These are phyloP conservation scores for Ophion ventricosus DNA, from an alignment of 2,888 invertebrate genomes.

Conservation along the genomic window DNA sequence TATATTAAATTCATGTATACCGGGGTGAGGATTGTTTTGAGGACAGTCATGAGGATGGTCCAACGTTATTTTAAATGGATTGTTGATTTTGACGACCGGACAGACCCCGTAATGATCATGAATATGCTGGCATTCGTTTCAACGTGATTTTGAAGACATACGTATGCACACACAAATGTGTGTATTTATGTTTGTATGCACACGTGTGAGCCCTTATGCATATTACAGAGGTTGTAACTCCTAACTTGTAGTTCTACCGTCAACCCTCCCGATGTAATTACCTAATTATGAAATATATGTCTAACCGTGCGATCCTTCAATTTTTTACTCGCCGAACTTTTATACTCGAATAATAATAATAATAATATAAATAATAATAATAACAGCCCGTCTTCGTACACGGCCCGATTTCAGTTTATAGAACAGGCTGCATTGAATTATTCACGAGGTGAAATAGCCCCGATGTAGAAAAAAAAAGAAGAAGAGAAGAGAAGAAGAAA, in stretches of 20 bases:
- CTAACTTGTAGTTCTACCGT: constrained; percentile 8
- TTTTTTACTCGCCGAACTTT: constrained; percentile 20
- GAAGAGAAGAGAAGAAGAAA: too few relatives aligned
- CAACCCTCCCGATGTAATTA: constrained; percentile 32
- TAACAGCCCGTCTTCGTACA: neutral
- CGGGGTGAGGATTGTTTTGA: too few relatives aligned
- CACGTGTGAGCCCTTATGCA: constrained; percentile 22
- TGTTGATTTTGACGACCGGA: neutral
- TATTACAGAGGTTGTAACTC: constrained; percentile 36
- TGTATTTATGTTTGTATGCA: constrained; percentile 10
- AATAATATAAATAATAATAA: constrained; percentile 1
- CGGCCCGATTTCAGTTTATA: constrained; percentile 41
- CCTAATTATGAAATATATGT: constrained; percentile 37
- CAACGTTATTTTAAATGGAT: too few relatives aligned
- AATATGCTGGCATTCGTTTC: neutral
- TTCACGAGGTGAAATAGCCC: constrained; percentile 13
- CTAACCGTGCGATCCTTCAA: constrained; percentile 31
- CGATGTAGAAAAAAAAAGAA: too few relatives aligned
- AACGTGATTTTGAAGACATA: too few relatives aligned
- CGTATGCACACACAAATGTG: neutral
- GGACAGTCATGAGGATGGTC: too few relatives aligned
- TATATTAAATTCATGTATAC: neutral
- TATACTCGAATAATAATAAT: constrained; percentile 8
- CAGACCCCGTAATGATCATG: neutral
- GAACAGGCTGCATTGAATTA: constrained; percentile 21